Conservation (phyloP, 2,888 invertebrate genomes). For the Pandemis cinnamomeana region DNA sequence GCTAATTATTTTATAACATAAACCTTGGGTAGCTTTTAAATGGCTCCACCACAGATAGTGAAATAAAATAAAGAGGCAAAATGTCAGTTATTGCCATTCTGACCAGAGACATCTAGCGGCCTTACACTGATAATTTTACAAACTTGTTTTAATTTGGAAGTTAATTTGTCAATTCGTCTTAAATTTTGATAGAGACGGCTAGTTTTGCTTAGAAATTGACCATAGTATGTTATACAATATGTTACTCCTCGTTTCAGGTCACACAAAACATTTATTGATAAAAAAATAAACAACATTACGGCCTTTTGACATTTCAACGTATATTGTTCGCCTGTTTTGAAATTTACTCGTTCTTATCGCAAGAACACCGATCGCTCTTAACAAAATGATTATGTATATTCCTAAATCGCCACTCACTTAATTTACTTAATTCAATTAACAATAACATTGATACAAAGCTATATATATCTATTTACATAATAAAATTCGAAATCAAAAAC, state of each 20-base stretch:
- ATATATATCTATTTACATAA: slow-evolving; percentile 62
- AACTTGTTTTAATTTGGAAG: background rate
- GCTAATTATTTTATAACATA: no score
- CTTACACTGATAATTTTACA: background rate
- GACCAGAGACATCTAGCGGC: background rate
- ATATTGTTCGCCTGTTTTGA: slow-evolving; percentile 2
- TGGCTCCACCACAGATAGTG: no score
- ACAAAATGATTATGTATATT: slow-evolving; percentile 27
- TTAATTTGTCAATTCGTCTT: background rate
- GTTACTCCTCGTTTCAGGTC: background rate
- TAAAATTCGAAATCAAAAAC: slow-evolving; percentile 57
- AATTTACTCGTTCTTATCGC: background rate
- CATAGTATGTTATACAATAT: background rate
- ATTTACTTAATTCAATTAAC: slow-evolving; percentile 41
- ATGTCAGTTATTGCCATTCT: background rate
- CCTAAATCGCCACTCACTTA: slow-evolving; percentile 22
- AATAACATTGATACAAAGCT: slow-evolving; percentile 60
- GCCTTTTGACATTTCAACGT: background rate
- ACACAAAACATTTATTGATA: background rate
- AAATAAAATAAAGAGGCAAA: background rate
- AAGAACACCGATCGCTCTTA: slow-evolving; percentile 13
- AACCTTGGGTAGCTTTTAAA: no score
- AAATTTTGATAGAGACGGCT: background rate
- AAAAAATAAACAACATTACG: background rate
- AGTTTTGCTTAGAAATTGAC: background rate